Percentiles rank a stretch among this genome's conserved stretches.
These are phyloP conservation scores for Ambastaia sidthimunki DNA, from an alignment of 2,797 vertebrate genomes.

Conservation along the genomic window DNA sequence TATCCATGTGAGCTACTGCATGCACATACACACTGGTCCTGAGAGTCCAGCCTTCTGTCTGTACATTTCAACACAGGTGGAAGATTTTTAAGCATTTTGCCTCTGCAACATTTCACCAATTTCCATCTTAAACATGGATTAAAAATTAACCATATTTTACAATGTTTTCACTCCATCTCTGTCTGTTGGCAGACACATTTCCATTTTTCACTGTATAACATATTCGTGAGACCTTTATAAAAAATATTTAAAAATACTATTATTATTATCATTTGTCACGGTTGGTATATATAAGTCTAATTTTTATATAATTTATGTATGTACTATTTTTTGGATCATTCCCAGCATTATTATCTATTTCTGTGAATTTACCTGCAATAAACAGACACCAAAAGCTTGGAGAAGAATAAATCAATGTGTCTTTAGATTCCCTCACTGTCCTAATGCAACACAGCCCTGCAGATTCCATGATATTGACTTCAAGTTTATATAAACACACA, in stretches of 20 bases:
- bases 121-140: neutral
- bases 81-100: neutral
- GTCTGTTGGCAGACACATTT: neutral
- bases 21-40: neutral
- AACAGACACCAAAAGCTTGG: neutral
- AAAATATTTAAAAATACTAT: no score
- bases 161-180: neutral
- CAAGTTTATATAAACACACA: constrained; percentile 8
- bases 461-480: constrained; percentile 16
- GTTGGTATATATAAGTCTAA: no score
- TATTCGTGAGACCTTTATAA: no score
- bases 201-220: neutral
- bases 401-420: neutral
- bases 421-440: constrained; percentile 1
- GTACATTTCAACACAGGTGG: neutral
- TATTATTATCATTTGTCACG: no score
- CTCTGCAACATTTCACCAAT: neutral
- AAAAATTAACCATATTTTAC: neutral
- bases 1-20: constrained; percentile 12
- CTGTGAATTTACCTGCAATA: neutral
- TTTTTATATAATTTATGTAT: no score
- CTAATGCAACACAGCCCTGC: neutral
- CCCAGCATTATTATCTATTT: neutral
- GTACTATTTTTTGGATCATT: neutral
- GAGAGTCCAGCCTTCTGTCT: neutral